Evolutionary conservation across 2,888 invertebrate genomes (phyloP).

Genomic region (Seira ritae): DNA sequence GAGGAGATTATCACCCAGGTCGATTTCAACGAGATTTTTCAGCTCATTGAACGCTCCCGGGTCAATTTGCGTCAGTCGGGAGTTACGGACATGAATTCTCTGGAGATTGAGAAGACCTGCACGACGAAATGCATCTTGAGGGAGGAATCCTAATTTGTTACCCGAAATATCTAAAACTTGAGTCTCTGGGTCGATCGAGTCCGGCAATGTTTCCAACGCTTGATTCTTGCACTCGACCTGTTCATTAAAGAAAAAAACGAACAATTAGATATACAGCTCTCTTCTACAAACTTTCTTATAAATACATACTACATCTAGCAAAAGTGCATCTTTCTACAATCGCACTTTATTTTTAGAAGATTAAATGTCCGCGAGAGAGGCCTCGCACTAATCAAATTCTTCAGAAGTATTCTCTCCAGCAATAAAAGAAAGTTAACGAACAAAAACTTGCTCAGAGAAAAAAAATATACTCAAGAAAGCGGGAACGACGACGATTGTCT

Average conservation of each 20-base stretch:
- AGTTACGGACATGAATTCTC: conserved; percentile 88
- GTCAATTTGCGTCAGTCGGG: conserved; percentile 91
- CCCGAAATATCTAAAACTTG: conserved; percentile 94
- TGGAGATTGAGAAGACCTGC: conserved; percentile 91
- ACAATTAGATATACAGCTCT: background rate
- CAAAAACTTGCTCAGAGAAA: background rate
- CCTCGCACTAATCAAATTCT: background rate
- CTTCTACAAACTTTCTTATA: too few species aligned
- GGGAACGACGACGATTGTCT: too few species aligned
- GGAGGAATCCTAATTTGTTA: conserved; percentile 89
- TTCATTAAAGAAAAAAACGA: conserved; percentile 41
- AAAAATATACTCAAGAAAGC: background rate
- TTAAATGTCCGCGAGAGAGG: too few species aligned
- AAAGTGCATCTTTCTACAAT: background rate
- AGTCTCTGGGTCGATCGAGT: conserved; percentile 90
- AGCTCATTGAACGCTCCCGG: conserved; percentile 89
- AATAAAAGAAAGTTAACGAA: conserved; percentile 15
- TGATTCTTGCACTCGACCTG: conserved; percentile 88
- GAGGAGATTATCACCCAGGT: conserved; percentile 89
- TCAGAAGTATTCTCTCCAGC: background rate
- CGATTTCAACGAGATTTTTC: conserved; percentile 92
- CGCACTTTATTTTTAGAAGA: too few species aligned
- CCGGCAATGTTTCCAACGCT: conserved; percentile 88
- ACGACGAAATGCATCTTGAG: conserved; percentile 87
- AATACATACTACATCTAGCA: background rate